phyloP scores from a whole-genome alignment of 1,140 invertebrate genomes.

The Hetaerina americana region DNA sequence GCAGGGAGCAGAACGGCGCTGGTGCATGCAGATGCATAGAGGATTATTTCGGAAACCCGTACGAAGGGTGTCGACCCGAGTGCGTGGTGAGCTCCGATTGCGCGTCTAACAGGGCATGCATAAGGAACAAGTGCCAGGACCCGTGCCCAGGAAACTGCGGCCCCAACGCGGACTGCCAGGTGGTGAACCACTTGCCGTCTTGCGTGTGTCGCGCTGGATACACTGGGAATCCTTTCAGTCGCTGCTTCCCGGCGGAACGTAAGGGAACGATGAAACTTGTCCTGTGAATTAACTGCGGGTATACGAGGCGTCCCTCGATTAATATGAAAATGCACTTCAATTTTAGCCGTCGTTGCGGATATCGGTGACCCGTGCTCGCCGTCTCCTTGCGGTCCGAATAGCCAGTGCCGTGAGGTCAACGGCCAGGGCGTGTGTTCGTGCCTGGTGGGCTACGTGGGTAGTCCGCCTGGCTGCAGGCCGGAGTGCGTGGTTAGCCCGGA shows the following conservation, averaged over 20 bases:
- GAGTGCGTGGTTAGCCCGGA: constrained; percentile 20
- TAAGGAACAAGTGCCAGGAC: constrained; percentile 53
- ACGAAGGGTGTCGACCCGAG: constrained; percentile 59
- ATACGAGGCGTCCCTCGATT: constrained; percentile 25
- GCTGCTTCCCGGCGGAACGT: constrained; percentile 34
- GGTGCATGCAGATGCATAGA: constrained; percentile 54
- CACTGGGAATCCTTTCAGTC: constrained; percentile 51
- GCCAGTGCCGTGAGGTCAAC: constrained; percentile 31
- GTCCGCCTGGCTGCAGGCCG: constrained; percentile 10
- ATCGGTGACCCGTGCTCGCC: constrained; percentile 31
- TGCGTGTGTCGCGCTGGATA: constrained; percentile 56
- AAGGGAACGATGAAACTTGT: constrained; percentile 29
- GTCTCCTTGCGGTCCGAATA: constrained; percentile 44
- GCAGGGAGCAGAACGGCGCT: constrained; percentile 47
- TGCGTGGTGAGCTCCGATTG: constrained; percentile 58
- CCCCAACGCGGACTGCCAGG: constrained; percentile 55
- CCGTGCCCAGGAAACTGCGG: constrained; percentile 60
- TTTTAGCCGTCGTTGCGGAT: constrained; percentile 21
- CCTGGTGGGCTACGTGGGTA: constrained; percentile 15
- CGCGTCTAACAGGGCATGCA: constrained; percentile 50
- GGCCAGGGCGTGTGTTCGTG: constrained; percentile 21
- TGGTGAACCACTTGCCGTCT: constrained; percentile 53
- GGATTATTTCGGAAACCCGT: constrained; percentile 63
- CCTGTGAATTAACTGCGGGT: constrained; percentile 11
- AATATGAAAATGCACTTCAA: neutral